These are phyloP conservation scores for Pteronotus mesoamericanus DNA, from an alignment of 2,797 vertebrate genomes.

Conservation along the genomic window DNA sequence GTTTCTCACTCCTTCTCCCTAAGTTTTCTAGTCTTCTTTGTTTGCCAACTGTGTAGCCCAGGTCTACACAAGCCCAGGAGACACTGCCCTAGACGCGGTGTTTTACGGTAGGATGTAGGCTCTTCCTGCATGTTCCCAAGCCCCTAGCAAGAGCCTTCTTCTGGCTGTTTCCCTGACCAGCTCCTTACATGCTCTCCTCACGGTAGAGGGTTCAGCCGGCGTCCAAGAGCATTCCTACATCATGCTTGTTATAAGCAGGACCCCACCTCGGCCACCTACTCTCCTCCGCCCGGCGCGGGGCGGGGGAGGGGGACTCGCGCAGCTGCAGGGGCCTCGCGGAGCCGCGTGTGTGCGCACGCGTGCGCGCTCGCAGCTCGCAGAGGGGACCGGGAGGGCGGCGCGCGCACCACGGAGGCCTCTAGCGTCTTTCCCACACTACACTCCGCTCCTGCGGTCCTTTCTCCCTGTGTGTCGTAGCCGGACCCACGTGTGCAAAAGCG, in stretches of 20 bases:
- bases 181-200: not conserved
- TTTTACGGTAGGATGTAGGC: not conserved
- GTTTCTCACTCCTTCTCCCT: not conserved
- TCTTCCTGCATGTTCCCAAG: not conserved
- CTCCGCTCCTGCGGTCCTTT: not conserved
- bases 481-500: slow-evolving; percentile 35
- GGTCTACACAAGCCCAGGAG: not conserved
- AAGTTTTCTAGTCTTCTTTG: not conserved
- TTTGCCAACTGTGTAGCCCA: not conserved
- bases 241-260: not conserved
- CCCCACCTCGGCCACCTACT: not conserved
- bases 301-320: slow-evolving; percentile 5
- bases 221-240: not conserved
- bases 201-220: not conserved
- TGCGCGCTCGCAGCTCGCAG: not conserved
- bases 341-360: not conserved
- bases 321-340: slow-evolving; percentile 52
- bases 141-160: not conserved
- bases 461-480: not conserved
- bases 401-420: not conserved
- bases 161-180: not conserved
- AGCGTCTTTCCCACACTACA: not conserved
- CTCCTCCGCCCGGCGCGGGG: not conserved
- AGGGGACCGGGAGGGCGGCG: not conserved
- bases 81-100: not conserved